These are phyloP conservation scores for Acholoe squamosa DNA, from an alignment of 2,888 invertebrate genomes.

Conservation along the genomic window DNA sequence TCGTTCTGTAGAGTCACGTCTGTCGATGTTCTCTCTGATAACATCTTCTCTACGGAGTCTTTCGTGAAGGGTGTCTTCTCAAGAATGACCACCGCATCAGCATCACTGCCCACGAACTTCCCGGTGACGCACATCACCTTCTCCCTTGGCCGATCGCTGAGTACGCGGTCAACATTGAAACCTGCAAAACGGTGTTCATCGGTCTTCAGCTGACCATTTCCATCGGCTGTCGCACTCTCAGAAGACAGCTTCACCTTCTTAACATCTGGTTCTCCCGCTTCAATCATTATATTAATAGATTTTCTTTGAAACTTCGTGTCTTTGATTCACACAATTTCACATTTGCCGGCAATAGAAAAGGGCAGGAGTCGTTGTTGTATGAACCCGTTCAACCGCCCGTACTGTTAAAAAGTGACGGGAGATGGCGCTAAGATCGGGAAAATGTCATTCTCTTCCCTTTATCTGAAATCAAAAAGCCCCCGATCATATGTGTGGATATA, in stretches of 20 bases:
- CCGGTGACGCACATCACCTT: constrained; percentile 63
- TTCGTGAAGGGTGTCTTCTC: constrained; percentile 81
- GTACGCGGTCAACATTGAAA: constrained; percentile 63
- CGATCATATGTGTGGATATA: no score
- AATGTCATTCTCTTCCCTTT: no score
- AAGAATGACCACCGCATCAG: constrained; percentile 80
- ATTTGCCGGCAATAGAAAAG: no score
- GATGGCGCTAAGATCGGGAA: no score
- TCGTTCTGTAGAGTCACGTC: constrained; percentile 80
- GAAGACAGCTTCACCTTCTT: neutral
- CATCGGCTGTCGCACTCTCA: neutral
- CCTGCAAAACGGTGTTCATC: constrained; percentile 49
- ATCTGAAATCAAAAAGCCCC: no score
- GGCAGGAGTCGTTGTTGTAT: no score
- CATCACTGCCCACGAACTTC: constrained; percentile 63
- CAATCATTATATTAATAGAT: neutral
- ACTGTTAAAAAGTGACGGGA: no score
- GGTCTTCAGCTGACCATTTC: neutral
- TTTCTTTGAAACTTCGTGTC: neutral
- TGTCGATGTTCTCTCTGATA: constrained; percentile 72
- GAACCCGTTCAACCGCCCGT: no score
- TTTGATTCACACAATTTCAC: no score
- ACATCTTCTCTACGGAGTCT: constrained; percentile 70
- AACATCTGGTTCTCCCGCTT: neutral
- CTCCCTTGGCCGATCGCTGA: constrained; percentile 63